Percentiles rank a stretch among this genome's conserved stretches.
Conservation (phyloP, 2,797 vertebrate species). For the Ptychadena robeensis region DNA sequence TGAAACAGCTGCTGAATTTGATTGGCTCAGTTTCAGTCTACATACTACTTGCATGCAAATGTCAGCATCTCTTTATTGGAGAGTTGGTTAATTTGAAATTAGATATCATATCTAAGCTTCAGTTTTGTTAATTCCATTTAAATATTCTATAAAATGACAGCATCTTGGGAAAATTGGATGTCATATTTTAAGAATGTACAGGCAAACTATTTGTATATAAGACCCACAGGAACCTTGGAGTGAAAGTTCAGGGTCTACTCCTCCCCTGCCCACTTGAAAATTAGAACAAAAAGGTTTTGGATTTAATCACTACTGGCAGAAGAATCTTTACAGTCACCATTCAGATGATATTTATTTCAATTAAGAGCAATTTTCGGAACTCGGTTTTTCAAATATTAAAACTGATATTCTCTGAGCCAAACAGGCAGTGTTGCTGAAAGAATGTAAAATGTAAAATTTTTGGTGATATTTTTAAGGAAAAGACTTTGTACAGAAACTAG, state of each 20-base stretch:
- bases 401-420: background rate
- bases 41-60: too few relatives aligned
- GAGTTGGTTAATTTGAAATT: too few relatives aligned
- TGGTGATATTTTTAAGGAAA: too few relatives aligned
- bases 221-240: background rate
- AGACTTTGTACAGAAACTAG: too few relatives aligned
- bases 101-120: background rate
- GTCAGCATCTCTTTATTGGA: background rate
- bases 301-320: background rate
- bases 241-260: too few relatives aligned
- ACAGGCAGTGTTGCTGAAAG: background rate
- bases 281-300: too few relatives aligned
- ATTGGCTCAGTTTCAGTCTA: too few relatives aligned
- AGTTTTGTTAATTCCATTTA: too few relatives aligned
- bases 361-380: background rate
- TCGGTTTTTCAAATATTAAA: background rate
- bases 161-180: background rate
- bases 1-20: too few relatives aligned
- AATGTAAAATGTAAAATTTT: background rate
- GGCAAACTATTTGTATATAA: background rate
- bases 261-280: background rate
- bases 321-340: background rate
- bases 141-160: too few relatives aligned
- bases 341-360: background rate
- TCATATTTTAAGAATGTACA: background rate